phyloP scores from a whole-genome alignment of 1,140 invertebrate species.

The Trinorchestia longiramus region DNA sequence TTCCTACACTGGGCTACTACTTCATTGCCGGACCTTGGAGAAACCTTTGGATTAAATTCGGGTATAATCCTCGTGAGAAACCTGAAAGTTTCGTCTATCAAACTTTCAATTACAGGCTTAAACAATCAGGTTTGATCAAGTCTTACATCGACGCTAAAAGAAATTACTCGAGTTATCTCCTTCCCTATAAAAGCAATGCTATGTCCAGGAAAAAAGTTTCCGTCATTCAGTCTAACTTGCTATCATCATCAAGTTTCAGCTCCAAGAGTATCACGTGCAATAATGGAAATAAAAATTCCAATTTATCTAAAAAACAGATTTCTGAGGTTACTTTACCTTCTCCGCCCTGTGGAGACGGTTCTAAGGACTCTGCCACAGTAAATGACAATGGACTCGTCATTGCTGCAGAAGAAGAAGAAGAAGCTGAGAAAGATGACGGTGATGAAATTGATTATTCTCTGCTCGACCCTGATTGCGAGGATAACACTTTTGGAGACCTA shows the following conservation, averaged over 20 bases:
- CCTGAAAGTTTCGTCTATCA: slow-evolving; percentile 85
- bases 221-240: slow-evolving; percentile 29
- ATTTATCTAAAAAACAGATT: not conserved
- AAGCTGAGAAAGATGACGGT: not conserved
- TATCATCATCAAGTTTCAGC: not conserved
- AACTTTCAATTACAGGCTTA: slow-evolving; percentile 85
- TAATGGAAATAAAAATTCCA: not conserved
- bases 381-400: not conserved
- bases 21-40: slow-evolving; percentile 90
- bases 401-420: not conserved
- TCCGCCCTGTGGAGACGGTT: not conserved
- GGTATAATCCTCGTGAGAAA: slow-evolving; percentile 88
- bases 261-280: not conserved
- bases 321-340: not conserved
- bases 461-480: not conserved
- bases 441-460: not conserved
- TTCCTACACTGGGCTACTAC: slow-evolving; percentile 87
- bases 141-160: slow-evolving; percentile 74
- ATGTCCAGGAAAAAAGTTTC: slow-evolving; percentile 69
- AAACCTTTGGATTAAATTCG: slow-evolving; percentile 84
- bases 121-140: slow-evolving; percentile 76
- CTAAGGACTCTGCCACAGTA: not conserved
- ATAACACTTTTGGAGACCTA: not conserved
- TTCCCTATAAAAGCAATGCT: slow-evolving; percentile 72
- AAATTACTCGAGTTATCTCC: slow-evolving; percentile 73